Percentiles rank a stretch among this genome's conserved stretches.
Evolutionary conservation across 2,888 invertebrate species (phyloP).

Genomic region (Biston betularia): DNA sequence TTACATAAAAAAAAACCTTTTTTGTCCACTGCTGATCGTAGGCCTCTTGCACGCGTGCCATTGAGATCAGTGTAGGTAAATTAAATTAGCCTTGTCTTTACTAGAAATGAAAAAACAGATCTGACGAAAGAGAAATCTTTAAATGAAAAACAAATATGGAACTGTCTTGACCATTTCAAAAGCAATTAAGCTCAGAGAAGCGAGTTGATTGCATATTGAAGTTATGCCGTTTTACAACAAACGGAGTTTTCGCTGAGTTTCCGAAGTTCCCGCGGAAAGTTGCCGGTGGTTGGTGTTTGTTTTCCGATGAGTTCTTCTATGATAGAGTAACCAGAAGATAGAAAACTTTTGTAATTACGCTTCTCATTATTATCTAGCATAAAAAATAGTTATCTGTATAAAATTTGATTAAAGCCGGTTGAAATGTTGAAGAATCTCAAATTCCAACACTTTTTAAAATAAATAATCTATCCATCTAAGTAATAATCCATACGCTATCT

Average conservation of each 20-base stretch:
- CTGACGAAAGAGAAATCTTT: no score
- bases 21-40: no score
- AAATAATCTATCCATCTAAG: no score
- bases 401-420: no score
- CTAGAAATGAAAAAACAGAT: conserved; percentile 4
- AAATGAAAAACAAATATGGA: neutral
- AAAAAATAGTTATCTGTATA: no score
- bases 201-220: conserved; percentile 26
- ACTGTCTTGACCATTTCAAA: conserved; percentile 20
- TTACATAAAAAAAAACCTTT: no score
- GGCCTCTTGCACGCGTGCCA: no score
- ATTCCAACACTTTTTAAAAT: no score
- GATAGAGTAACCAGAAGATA: conserved; percentile 3
- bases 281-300: conserved; percentile 12
- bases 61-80: neutral
- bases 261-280: conserved; percentile 4
- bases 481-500: no score
- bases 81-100: neutral
- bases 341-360: neutral
- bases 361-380: neutral
- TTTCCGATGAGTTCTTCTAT: conserved; percentile 24
- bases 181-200: conserved; percentile 27
- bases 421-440: no score
- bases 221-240: conserved; percentile 20
- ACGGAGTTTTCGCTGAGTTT: conserved; percentile 10